Base-by-base conservation (phyloP, 2,113 vertebrate species). In the Cephalopholis sonnerati region DNA sequence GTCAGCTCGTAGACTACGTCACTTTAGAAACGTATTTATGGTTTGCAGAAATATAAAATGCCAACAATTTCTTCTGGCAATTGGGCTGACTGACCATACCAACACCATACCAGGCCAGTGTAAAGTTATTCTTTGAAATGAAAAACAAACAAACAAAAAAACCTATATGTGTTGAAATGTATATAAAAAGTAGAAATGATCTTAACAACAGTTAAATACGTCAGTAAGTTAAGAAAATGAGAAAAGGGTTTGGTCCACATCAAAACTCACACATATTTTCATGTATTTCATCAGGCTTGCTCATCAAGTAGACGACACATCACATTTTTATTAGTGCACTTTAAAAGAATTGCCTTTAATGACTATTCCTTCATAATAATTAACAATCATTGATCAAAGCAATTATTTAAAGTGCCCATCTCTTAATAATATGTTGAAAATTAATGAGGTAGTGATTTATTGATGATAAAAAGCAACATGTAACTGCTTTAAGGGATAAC, bases 391-490 rank as follows among this genome's bases (percentile, higher is more conserved):
- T 67, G 22, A 67, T 82, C 62, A 81, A 77, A 73, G 68, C 7
- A 62, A 57, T 67, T 70, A 65, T 70, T 66, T 59, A 25, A 77
- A 62, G 41, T 9, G 9, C 3, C 7, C 16, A 24, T 57, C 48
- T 48, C 15, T 68, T 62, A 9, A 48, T 50, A 29, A 51, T n/a
- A 13, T 36, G 15, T 69, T 82, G 18, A 63, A 74, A 44, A 24
- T 74, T 12, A 81, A 82, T 22, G 55, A 73, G 51, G 8, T 29
- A 9, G 65, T 82, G 24, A 66, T 59, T 86, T 79, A 79, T 79
- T 53, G 29, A 74, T 64, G 55, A 50, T 69, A 24, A 63, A 25
- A 25, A 59, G 36, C 22, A 57, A 54, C 48, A 36, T 85, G 77
- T 32, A 17, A 29, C 54, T 27, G 74, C 74, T 82, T 67, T 32